Base-by-base conservation (phyloP, 2,113 vertebrate genomes). In the Butorides virescens region DNA sequence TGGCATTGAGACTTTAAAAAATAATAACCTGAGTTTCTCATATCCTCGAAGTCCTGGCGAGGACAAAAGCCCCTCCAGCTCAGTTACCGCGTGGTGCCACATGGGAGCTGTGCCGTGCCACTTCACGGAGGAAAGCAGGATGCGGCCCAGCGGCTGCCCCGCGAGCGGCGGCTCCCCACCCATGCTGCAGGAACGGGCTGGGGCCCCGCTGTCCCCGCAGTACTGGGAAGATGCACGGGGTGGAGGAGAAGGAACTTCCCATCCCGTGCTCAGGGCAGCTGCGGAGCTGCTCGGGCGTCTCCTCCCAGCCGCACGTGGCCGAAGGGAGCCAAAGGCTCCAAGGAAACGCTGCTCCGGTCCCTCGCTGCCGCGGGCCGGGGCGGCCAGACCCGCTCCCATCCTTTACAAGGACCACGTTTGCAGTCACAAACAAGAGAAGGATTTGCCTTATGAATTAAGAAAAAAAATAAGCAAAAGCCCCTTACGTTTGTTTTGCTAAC, bases 141-240 rank as follows among this genome's bases (percentile, higher is more conserved):
- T 32, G 32, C 2, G 0, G 67, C 47, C 1, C 0, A 55, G 34
- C 1, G 1, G 37, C 42, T 21, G n/a, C 65, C 14, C 65, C 2
- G 4, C 2, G 4, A 36, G 55, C 0, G 2, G 71, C 67, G 80
- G 74, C 55, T 46, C 13, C 53, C 32, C 32, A 63, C 49, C 67
- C 53, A 62, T 1, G 0, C 67, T 9, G 55, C 92, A 79, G 55
- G 59, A 61, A 36, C 34, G 6, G 32, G 12, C 53, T 26, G 65
- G 15, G 15, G 23, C 17, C 49, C 21, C 0, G 1, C 29, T 17
- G 18, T n/a, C 25, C 66, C 39, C 39, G 18, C 21, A 19, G 46
- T 15, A 0, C 56, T 66, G 70, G 49, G 32, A 13, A 36, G 47
- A 46, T 4, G 5, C 44, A 22, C 4, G 0, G 1, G 34, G 23